phyloP scores from a whole-genome alignment of 2,797 vertebrate genomes.

The Carapus acus region DNA sequence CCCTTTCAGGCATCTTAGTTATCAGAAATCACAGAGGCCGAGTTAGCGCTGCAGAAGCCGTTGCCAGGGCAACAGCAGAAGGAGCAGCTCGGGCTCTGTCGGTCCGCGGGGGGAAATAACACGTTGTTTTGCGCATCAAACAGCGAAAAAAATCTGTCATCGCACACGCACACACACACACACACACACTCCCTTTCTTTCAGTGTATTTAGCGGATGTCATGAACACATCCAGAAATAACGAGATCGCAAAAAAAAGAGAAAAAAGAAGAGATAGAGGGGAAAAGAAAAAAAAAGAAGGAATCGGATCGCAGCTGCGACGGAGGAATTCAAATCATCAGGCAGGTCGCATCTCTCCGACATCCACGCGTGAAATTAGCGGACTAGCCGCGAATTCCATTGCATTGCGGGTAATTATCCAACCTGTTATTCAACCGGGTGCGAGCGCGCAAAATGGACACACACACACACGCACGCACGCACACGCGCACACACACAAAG shows the following conservation, averaged over 20 bases:
- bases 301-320: too few relatives aligned
- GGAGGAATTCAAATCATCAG: background rate
- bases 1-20: conserved; percentile 51
- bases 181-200: background rate
- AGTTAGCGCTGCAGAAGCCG: conserved; percentile 82
- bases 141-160: conserved; percentile 23
- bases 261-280: too few relatives aligned
- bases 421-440: conserved; percentile 8
- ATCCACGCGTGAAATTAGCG: too few relatives aligned
- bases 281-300: too few relatives aligned
- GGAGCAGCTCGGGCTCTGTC: conserved; percentile 70
- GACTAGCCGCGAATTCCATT: too few relatives aligned
- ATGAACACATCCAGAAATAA: too few relatives aligned
- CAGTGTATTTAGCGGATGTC: background rate
- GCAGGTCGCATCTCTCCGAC: too few relatives aligned
- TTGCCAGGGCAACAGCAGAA: conserved; percentile 86
- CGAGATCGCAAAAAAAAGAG: too few relatives aligned
- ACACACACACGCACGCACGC: too few relatives aligned
- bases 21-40: conserved; percentile 61
- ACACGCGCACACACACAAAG: too few relatives aligned
- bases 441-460: too few relatives aligned
- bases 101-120: conserved; percentile 57
- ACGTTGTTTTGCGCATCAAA: conserved; percentile 55
- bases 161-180: conserved; percentile 1
- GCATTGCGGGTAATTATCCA: too few relatives aligned